Evolutionary conservation across 2,888 invertebrate genomes (phyloP).

Genomic region (Euplexia lucipara): DNA sequence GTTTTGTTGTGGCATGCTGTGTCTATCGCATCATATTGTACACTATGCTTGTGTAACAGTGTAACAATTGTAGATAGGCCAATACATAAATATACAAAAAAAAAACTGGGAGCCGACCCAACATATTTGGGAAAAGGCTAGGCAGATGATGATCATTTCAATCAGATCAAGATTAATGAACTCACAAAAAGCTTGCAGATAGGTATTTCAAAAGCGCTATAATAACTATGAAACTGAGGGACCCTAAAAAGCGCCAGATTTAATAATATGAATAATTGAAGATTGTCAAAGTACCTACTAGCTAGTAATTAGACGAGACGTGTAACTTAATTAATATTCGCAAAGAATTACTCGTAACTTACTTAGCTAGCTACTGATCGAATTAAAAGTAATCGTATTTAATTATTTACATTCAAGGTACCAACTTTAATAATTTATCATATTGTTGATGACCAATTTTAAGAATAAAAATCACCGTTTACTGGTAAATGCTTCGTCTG

Average conservation of each 20-base stretch:
- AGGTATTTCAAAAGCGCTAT: neutral
- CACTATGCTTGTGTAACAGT: too few species aligned
- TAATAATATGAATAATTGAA: conserved; percentile 51
- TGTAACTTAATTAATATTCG: conserved; percentile 55
- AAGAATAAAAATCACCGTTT: too few species aligned
- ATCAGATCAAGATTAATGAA: neutral
- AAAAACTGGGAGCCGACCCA: too few species aligned
- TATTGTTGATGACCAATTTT: too few species aligned
- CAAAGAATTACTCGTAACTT: conserved; percentile 51
- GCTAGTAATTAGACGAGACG: conserved; percentile 50
- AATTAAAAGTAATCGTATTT: conserved; percentile 40
- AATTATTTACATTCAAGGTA: conserved; percentile 22
- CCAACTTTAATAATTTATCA: neutral
- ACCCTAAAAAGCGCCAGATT: conserved; percentile 32
- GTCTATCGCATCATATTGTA: too few species aligned
- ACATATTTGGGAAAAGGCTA: too few species aligned
- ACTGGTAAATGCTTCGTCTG: neutral
- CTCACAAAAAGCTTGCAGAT: too few species aligned
- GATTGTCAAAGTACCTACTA: conserved; percentile 41
- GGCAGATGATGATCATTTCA: too few species aligned
- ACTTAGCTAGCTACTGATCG: conserved; percentile 35
- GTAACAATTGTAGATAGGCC: too few species aligned
- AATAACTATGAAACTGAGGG: neutral
- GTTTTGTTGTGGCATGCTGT: too few species aligned
- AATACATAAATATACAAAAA: too few species aligned